Evolutionary conservation across 2,113 vertebrate species (phyloP).

Genomic region (Maccullochella peelii): DNA sequence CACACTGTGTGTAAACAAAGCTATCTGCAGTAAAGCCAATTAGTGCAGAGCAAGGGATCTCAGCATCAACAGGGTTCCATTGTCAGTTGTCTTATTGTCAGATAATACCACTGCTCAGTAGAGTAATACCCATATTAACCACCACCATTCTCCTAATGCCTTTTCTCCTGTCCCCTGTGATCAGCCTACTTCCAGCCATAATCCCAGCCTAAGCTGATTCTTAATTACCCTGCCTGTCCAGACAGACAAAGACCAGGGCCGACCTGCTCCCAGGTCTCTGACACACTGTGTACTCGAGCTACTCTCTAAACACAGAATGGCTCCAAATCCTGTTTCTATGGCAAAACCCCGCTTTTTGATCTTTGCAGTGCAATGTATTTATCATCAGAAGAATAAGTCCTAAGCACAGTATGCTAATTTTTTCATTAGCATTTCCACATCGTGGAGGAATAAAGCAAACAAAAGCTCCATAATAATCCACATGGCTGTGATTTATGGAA

Average conservation of each 20-base stretch:
- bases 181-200: constrained; percentile 75
- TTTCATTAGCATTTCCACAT: constrained; percentile 64
- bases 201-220: constrained; percentile 80
- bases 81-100: constrained; percentile 75
- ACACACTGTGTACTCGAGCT: constrained; percentile 26
- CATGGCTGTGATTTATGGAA: constrained; percentile 63
- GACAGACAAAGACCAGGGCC: constrained; percentile 67
- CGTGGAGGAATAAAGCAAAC: constrained; percentile 65
- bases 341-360: constrained; percentile 50
- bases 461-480: constrained; percentile 63
- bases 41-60: constrained; percentile 63
- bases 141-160: constrained; percentile 74
- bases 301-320: constrained; percentile 40
- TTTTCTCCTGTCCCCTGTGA: constrained; percentile 79
- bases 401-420: constrained; percentile 45
- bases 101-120: constrained; percentile 77
- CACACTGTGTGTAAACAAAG: constrained; percentile 69
- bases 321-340: constrained; percentile 20
- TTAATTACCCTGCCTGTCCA: constrained; percentile 79
- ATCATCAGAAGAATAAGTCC: constrained; percentile 50
- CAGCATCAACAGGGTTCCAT: constrained; percentile 71
- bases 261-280: constrained; percentile 53
- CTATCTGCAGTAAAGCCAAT: constrained; percentile 71
- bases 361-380: constrained; percentile 49
- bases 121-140: constrained; percentile 82